Conservation (phyloP, 1,140 invertebrate species). For the Conopomorpha cramerella region DNA sequence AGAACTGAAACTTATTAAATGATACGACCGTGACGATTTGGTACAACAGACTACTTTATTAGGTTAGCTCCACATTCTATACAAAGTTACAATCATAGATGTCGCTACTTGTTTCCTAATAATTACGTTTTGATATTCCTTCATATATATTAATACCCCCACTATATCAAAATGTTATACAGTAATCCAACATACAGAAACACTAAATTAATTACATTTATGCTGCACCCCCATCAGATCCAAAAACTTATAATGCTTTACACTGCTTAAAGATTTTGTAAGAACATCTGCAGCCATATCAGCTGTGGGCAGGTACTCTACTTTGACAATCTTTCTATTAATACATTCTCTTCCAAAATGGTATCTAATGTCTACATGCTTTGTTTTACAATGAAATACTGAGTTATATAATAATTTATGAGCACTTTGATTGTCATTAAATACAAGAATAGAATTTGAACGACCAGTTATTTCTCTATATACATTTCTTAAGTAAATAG, state of each 20-base stretch:
- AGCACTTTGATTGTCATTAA: too few relatives aligned
- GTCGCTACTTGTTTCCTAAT: too few relatives aligned
- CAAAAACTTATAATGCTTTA: slow-evolving; percentile 7
- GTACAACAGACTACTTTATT: too few relatives aligned
- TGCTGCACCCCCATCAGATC: slow-evolving; percentile 2
- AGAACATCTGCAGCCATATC: slow-evolving; percentile 8
- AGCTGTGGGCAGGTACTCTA: slow-evolving; percentile 5
- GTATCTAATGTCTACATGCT: slow-evolving; percentile 4
- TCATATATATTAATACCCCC: background rate
- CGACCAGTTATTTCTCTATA: too few relatives aligned
- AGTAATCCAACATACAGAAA: background rate
- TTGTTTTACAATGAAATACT: slow-evolving; percentile 1
- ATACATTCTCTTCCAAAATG: slow-evolving; percentile 4
- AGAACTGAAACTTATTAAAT: too few relatives aligned
- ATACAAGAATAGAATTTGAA: too few relatives aligned
- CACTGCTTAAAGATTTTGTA: slow-evolving; percentile 5
- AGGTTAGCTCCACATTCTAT: too few relatives aligned
- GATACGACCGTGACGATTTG: too few relatives aligned
- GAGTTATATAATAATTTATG: too few relatives aligned
- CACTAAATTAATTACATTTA: slow-evolving; percentile 1
- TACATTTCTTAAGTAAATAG: too few relatives aligned
- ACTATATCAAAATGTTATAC: background rate
- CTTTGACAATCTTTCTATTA: slow-evolving; percentile 1
- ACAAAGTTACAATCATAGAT: too few relatives aligned
- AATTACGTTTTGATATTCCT: too few relatives aligned